These are phyloP conservation scores for Copsychus sechellarum DNA, from an alignment of 2,113 vertebrate genomes.

Conservation along the genomic window DNA sequence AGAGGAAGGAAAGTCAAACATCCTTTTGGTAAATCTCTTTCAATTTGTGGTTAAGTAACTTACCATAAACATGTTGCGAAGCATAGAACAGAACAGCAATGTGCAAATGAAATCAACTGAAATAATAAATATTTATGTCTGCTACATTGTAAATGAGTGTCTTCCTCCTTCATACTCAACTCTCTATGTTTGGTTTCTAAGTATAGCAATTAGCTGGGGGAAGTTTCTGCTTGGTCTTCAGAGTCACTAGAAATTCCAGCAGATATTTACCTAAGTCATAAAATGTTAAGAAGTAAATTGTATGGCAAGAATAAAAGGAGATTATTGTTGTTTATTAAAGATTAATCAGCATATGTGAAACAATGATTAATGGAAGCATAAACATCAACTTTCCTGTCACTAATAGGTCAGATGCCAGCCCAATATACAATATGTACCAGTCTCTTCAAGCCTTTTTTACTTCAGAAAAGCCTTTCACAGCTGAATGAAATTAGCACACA, in stretches of 20 bases:
- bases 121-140: not conserved
- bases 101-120: not conserved
- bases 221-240: not conserved
- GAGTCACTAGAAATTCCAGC: not conserved
- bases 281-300: not conserved
- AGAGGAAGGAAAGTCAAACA: not conserved
- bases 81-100: not conserved
- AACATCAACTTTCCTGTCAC: not conserved
- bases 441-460: not conserved
- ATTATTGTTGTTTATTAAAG: not conserved
- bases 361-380: not conserved
- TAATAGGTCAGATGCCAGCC: not conserved
- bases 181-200: not conserved
- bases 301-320: not conserved
- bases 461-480: not conserved
- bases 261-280: not conserved
- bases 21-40: not conserved
- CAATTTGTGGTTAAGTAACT: not conserved
- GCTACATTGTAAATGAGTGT: not conserved
- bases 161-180: not conserved
- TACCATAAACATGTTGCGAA: not conserved
- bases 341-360: not conserved
- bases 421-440: not conserved
- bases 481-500: not conserved
- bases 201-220: not conserved